Conservation (phyloP, 2,888 invertebrate species). For the Cataglyphis cursor region DNA sequence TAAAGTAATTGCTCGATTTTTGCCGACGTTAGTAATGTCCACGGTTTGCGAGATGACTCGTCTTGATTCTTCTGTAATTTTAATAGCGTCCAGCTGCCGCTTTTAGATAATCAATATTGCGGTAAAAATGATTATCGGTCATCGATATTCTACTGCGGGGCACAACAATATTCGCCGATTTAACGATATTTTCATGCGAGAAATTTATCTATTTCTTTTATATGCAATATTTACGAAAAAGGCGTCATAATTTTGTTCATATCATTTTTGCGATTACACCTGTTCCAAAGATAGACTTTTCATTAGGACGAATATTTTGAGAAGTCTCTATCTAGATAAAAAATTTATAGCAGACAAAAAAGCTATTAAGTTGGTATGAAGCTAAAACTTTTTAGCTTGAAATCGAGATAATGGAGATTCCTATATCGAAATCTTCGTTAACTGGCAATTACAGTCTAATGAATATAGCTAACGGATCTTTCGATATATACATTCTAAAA, state of each 20-base stretch:
- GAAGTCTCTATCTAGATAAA: background rate
- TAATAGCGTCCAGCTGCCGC: constrained; percentile 24
- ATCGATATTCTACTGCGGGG: constrained; percentile 10
- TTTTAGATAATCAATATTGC: constrained; percentile 46
- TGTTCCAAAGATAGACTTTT: background rate
- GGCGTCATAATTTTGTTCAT: background rate
- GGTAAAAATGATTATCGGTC: constrained; percentile 39
- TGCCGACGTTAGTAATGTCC: constrained; percentile 20
- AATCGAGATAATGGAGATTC: background rate
- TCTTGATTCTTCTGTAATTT: constrained; percentile 43
- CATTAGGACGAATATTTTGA: background rate
- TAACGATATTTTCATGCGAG: constrained; percentile 26
- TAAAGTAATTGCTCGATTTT: constrained; percentile 15
- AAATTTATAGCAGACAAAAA: background rate
- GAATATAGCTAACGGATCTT: constrained; percentile 32
- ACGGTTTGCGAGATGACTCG: constrained; percentile 32
- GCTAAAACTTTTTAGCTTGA: background rate
- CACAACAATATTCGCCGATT: background rate
- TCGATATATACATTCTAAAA: constrained; percentile 22
- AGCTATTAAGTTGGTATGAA: background rate
- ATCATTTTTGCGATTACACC: background rate
- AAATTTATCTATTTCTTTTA: constrained; percentile 22
- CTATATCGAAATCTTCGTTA: background rate
- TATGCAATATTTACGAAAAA: background rate
- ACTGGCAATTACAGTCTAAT: constrained; percentile 23